Conservation (phyloP, 2,888 invertebrate genomes). For the Epistrophella euchroma region DNA sequence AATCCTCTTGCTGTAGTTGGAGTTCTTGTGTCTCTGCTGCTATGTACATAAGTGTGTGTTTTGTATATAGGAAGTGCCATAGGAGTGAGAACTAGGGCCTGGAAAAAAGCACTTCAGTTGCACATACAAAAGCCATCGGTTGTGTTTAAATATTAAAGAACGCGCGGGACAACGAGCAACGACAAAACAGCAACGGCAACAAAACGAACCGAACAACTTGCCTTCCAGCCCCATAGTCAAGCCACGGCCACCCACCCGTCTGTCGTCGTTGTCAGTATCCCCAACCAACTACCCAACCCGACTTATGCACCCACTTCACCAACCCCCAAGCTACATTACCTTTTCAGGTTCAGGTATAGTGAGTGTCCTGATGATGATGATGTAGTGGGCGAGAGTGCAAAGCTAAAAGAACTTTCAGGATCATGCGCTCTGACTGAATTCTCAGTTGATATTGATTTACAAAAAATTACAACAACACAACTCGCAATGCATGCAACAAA, state of each 20-base stretch:
- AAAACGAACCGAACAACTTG: slow-evolving; percentile 35
- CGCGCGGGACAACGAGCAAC: slow-evolving; percentile 67
- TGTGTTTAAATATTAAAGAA: slow-evolving; percentile 74
- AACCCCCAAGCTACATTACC: slow-evolving; percentile 39
- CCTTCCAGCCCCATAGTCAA: slow-evolving; percentile 18
- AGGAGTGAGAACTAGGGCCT: slow-evolving; percentile 16
- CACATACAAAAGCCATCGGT: slow-evolving; percentile 75
- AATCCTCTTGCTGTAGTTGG: slow-evolving; percentile 46
- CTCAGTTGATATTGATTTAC: slow-evolving; percentile 68
- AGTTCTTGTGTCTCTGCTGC: slow-evolving; percentile 25
- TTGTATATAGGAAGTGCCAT: slow-evolving; percentile 30
- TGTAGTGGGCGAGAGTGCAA: slow-evolving; percentile 67
- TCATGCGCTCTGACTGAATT: slow-evolving; percentile 63
- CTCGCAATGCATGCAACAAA: slow-evolving; percentile 48
- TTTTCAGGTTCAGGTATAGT: slow-evolving; percentile 65
- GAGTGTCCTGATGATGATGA: slow-evolving; percentile 60
- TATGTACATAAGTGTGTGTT: background rate
- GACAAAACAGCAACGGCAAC: slow-evolving; percentile 68
- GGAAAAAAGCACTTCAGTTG: slow-evolving; percentile 66
- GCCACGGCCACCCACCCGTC: no score
- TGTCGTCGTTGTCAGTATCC: no score
- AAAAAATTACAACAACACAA: slow-evolving; percentile 56
- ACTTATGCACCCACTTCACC: background rate
- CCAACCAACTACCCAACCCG: background rate
- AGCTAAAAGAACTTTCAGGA: slow-evolving; percentile 67